A percentile compares a stretch with the other conserved stretches of the same genome.
phyloP scores from a whole-genome alignment of 1,140 invertebrate genomes.

The Drosophila willistoni region DNA sequence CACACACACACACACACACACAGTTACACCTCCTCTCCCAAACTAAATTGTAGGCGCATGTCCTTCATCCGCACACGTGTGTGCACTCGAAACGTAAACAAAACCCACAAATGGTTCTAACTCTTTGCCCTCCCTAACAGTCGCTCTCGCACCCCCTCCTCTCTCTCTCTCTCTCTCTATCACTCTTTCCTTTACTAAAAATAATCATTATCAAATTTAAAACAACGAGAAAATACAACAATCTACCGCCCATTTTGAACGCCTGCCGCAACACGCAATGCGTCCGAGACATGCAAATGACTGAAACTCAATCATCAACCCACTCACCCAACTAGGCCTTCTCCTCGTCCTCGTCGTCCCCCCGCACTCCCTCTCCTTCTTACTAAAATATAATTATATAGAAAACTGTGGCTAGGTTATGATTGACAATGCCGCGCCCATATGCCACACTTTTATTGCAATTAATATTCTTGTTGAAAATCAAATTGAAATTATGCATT shows the following conservation, averaged over 20 bases:
- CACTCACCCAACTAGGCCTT: background rate
- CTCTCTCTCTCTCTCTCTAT: too few relatives aligned
- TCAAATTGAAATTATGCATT: slow-evolving; percentile 73
- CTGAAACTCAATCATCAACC: background rate
- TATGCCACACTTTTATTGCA: slow-evolving; percentile 68
- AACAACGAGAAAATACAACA: slow-evolving; percentile 13
- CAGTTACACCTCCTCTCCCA: slow-evolving; percentile 14
- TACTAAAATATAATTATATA: too few relatives aligned
- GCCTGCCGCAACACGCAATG: slow-evolving; percentile 16
- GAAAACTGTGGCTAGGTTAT: slow-evolving; percentile 31
- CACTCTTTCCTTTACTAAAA: slow-evolving; percentile 18
- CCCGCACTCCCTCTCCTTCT: background rate
- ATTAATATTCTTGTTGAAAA: slow-evolving; percentile 73
- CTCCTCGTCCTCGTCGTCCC: background rate
- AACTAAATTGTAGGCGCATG: slow-evolving; percentile 59
- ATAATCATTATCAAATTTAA: slow-evolving; percentile 71
- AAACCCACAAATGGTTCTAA: slow-evolving; percentile 31
- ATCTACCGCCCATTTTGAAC: slow-evolving; percentile 27
- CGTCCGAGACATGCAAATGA: slow-evolving; percentile 42
- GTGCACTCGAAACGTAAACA: slow-evolving; percentile 66
- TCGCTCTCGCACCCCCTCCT: too few relatives aligned
- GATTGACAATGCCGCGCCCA: slow-evolving; percentile 64
- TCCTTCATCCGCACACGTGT: slow-evolving; percentile 46
- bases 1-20: slow-evolving; percentile 46
- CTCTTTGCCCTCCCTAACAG: slow-evolving; percentile 23